Conservation (phyloP, 2,113 vertebrate species). For the Hemicordylus capensis region DNA sequence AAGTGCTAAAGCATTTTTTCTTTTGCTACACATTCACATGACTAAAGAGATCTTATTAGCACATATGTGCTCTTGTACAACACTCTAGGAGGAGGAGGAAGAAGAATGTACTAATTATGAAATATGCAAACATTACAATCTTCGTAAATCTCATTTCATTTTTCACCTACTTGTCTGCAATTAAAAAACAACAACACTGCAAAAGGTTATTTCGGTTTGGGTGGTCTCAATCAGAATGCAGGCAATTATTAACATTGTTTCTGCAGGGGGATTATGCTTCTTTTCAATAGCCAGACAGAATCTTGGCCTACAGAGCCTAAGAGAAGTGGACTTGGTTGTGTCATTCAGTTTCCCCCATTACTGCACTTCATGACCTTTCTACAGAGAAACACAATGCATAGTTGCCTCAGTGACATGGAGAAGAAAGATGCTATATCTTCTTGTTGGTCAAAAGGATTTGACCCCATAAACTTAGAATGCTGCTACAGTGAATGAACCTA, state of each 20-base stretch:
- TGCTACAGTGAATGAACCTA: background rate
- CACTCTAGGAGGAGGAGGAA: no score
- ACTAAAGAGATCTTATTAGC: background rate
- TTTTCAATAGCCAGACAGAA: slow-evolving; percentile 18
- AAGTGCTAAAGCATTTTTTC: background rate
- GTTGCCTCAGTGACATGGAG: background rate
- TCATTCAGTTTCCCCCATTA: slow-evolving; percentile 13
- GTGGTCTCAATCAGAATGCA: slow-evolving; percentile 24
- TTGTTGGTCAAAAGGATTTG: background rate
- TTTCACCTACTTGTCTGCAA: slow-evolving; percentile 29
- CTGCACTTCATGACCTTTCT: background rate
- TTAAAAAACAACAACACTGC: slow-evolving; percentile 1
- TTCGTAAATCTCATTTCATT: slow-evolving; percentile 8
- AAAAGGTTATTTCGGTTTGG: slow-evolving; percentile 4
- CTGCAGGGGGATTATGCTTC: background rate
- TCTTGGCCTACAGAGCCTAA: background rate
- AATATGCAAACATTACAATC: slow-evolving; percentile 2
- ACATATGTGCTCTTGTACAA: background rate
- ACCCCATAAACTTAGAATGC: slow-evolving; percentile 26
- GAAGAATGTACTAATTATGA: background rate
- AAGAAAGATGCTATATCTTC: background rate
- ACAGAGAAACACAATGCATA: rapidly evolving
- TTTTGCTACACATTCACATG: background rate
- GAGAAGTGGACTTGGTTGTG: background rate
- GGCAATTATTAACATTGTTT: background rate